Evolutionary conservation across 2,888 invertebrate genomes (phyloP).

Genomic region (Aporophyla nigra): DNA sequence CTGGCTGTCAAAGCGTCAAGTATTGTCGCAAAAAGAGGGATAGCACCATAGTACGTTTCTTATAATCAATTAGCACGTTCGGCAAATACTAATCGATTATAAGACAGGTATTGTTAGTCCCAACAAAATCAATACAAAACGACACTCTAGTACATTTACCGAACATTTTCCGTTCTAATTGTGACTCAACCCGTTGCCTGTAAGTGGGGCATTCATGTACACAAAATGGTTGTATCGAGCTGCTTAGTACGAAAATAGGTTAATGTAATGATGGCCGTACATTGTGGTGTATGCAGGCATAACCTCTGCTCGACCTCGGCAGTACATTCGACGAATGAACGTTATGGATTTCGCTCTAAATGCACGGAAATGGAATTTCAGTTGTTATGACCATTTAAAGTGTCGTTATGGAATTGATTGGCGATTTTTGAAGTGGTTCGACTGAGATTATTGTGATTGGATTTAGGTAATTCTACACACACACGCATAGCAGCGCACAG

Average conservation of each 20-base stretch:
- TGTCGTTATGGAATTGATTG: constrained; percentile 12
- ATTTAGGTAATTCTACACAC: not conserved
- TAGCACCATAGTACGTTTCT: not conserved
- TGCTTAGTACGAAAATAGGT: constrained; percentile 60
- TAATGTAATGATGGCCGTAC: constrained; percentile 57
- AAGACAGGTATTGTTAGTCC: not conserved
- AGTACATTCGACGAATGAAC: constrained; percentile 34
- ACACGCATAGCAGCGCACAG: not conserved
- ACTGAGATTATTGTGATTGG: not conserved
- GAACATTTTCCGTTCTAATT: constrained; percentile 20
- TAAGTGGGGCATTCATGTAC: constrained; percentile 34
- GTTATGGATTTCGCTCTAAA: constrained; percentile 48
- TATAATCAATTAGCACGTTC: not conserved
- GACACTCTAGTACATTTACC: not conserved
- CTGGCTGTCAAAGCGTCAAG: not conserved
- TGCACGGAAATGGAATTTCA: constrained; percentile 31
- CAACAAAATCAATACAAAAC: constrained; percentile 5
- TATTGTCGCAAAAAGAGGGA: not conserved
- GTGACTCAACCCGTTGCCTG: constrained; percentile 30
- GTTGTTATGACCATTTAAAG: constrained; percentile 7
- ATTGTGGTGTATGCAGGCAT: constrained; percentile 49
- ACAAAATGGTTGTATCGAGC: constrained; percentile 55
- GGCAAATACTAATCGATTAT: too few species aligned
- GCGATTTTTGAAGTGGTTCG: constrained; percentile 4
- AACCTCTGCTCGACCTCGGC: constrained; percentile 40